Conservation (phyloP, 92 coral and sea anemone species). For the Blastomussa wellsi region DNA sequence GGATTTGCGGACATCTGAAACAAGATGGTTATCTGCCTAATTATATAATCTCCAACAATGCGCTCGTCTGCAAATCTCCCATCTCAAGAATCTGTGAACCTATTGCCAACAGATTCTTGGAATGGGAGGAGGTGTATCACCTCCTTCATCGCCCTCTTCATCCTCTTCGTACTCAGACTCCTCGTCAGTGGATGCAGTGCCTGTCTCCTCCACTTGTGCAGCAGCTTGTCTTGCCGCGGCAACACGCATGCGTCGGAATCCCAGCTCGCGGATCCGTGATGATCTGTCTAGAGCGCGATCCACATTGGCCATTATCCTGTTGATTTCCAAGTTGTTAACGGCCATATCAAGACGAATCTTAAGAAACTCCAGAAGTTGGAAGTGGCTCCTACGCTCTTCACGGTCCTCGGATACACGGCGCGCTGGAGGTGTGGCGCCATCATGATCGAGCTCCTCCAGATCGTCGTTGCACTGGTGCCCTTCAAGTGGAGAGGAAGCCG, state of each 20-base stretch:
- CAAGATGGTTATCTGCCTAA: no score
- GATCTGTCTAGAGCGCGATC: conserved; percentile 32
- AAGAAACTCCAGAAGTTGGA: conserved; percentile 31
- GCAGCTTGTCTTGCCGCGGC: conserved; percentile 16
- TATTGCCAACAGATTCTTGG: conserved; percentile 50
- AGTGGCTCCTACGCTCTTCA: conserved; percentile 6
- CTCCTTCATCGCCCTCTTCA: conserved; percentile 11
- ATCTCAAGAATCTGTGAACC: neutral
- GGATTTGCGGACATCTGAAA: no score
- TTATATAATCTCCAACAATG: no score
- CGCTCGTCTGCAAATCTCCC: no score
- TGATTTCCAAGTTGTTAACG: conserved; percentile 44
- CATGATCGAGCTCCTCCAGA: neutral
- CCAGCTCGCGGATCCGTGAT: conserved; percentile 24
- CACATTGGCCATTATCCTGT: conserved; percentile 32
- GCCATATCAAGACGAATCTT: conserved; percentile 49
- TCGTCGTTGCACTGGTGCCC: neutral
- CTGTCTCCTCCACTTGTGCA: neutral
- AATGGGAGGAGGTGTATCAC: conserved; percentile 7
- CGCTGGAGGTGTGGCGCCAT: neutral
- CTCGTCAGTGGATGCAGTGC: neutral
- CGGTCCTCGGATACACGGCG: neutral
- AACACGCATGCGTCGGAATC: conserved; percentile 20
- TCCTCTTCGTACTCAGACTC: neutral
- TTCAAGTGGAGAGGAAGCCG: neutral